These are phyloP conservation scores for Tiliqua scincoides DNA, from an alignment of 2,113 vertebrate genomes.

Conservation along the genomic window DNA sequence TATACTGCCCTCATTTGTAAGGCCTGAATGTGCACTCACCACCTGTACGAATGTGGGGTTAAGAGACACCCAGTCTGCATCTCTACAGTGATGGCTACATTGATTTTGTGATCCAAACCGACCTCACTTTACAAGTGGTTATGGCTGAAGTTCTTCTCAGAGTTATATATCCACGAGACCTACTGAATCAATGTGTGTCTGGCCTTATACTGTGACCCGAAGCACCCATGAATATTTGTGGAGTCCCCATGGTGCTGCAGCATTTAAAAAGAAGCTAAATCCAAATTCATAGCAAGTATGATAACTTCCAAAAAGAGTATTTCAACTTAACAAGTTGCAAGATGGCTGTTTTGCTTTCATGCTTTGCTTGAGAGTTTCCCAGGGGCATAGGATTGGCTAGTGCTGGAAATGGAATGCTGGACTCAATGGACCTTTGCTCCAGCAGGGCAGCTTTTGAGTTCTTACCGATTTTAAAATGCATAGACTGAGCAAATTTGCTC, in stretches of 20 bases:
- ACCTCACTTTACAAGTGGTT: background rate
- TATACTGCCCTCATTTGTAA: background rate
- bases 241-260: background rate
- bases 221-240: background rate
- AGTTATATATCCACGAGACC: background rate
- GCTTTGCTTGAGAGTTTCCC: background rate
- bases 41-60: background rate
- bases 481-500: conserved; percentile 24
- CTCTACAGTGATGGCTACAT: background rate
- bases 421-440: background rate
- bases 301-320: conserved; percentile 6
- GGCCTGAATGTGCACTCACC: background rate
- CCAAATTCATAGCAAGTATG: background rate
- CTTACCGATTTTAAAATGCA: background rate
- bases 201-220: background rate
- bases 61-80: background rate
- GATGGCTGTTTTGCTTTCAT: conserved; percentile 2
- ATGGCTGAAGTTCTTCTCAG: background rate
- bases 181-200: background rate
- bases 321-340: background rate
- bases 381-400: background rate
- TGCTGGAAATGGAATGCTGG: background rate
- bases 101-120: background rate
- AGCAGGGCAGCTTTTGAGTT: background rate
- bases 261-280: background rate